A percentile compares a stretch with the other conserved stretches of the same genome.
These are phyloP conservation scores for Mormyrus proboscirostris DNA, from an alignment of 2,797 vertebrate genomes.

Conservation along the genomic window DNA sequence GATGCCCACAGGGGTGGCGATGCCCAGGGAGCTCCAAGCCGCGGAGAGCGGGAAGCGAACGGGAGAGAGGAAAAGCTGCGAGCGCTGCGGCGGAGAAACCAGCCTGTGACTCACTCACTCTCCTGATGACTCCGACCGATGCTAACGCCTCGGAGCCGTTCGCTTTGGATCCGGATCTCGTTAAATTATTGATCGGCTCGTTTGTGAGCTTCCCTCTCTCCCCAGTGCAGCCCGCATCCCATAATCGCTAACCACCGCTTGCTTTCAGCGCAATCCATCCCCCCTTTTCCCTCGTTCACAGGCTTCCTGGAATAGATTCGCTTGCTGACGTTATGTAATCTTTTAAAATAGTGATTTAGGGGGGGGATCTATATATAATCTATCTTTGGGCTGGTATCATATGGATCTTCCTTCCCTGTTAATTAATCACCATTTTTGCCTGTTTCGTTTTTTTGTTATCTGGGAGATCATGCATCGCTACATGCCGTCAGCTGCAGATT, in stretches of 20 bases:
- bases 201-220: background rate
- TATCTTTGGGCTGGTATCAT: background rate
- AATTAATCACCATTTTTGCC: background rate
- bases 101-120: background rate
- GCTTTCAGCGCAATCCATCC: background rate
- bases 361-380: background rate
- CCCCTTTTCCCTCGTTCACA: background rate
- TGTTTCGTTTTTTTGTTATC: background rate
- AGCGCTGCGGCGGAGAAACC: background rate
- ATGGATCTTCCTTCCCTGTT: background rate
- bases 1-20: background rate
- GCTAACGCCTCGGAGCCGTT: background rate
- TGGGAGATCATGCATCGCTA: background rate
- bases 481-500: background rate
- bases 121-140: background rate
- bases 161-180: background rate
- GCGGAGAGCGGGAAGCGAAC: background rate
- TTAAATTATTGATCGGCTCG: constrained; percentile 8
- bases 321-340: background rate
- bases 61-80: background rate
- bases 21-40: background rate
- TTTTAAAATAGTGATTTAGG: background rate
- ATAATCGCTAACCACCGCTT: background rate
- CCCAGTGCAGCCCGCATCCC: background rate
- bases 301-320: background rate